Evolutionary conservation across 1,140 invertebrate species (phyloP), one percentile per base, ranked within the genome.

Genomic region (Trichonephila inaurata): DNA sequence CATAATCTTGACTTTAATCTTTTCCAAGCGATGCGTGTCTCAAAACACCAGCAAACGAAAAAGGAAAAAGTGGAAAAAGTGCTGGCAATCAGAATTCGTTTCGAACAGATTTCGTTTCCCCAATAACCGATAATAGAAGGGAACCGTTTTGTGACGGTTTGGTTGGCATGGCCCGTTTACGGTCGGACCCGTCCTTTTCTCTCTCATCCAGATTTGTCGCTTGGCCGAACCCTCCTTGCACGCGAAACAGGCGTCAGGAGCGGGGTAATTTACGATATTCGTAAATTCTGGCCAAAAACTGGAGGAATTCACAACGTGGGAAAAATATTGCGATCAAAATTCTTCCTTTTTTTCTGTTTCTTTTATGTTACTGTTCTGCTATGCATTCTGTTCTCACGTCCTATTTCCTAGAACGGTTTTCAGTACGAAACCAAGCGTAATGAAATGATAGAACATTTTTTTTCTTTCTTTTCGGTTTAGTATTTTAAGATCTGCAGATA

Each of bases 91-190:
- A 28, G 62, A 88, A 88, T 88, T 88, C 62, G 64, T 88, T 88
- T 88, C 86, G 60, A 88, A 44, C 86, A 88, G 60, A 60, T 85
- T 85, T 85, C 83, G 83, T 60, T 85, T 85, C 62, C 60, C 86
- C 86, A 88, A 88, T 88, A 88, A 88, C 60, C 86, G 86, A 88
- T 88, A 88, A 88, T 88, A 61, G 86, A 8, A 51, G 61, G 86
- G 28, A 33, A 64, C 82, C 82, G 82, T 83, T 83, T 83, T 83
- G 82, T 83, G 51, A 83, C 82, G 82, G 40, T 83, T 83, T 83
- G 82, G 44, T 83, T 83, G 72, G 72, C 33, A 77, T 77, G 72
- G 72, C 33, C 72, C 72, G 72, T 77, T 77, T 77, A 77, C 33
- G 72, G 33, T 51, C 7, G 66, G 66, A 69, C 72, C 24, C 24